Evolutionary conservation across 2,113 vertebrate genomes (phyloP), one percentile per base, ranked within the genome.

Genomic region (Rhinolophus sinicus): DNA sequence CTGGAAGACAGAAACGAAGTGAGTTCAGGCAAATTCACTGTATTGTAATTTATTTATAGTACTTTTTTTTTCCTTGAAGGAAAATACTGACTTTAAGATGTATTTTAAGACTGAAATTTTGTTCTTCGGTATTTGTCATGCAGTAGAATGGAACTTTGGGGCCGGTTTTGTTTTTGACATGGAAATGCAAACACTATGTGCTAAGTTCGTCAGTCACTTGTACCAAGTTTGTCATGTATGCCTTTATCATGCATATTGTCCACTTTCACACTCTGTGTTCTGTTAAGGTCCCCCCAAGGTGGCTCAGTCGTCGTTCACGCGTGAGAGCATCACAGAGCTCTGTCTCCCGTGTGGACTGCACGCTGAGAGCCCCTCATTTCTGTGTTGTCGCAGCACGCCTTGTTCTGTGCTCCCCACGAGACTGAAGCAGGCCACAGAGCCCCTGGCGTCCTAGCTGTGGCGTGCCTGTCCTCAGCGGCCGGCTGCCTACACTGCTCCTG

Each of bases 11-110:
- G 99, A 99, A 99, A 99, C 99, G 99, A 99, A 99, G 99, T 99
- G 99, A 98, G 99, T 99, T 99, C 99, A 99, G 99, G 99, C 99
- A 99, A 99, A 99, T 99, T 99, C 99, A 99, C 99, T 99, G 99
- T 99, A 99, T 99, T 99, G 99, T 99, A 99, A 99, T 99, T 99
- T 99, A 99, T 99, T 99, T 99, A 99, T 99, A 99, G 99, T 99
- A 99, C 99, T 98, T 98, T 98, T 96, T 65, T 99, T 99, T 99
- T 99, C 99, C 99, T 99, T 99, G 99, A 99, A 99, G 99, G 99
- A 99, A 99, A 99, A 99, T 99, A 99, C 98, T 98, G 99, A 99
- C 99, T 99, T 99, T 99, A 99, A 99, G 98, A 98, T 99, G 98
- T 99, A 99, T 99, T 99, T 99, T 99, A 99, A 99, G 99, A 99